Percentiles rank a stretch among this genome's conserved stretches.
Evolutionary conservation across 2,113 vertebrate species (phyloP).

Genomic region (Acanthochromis polyacanthus): DNA sequence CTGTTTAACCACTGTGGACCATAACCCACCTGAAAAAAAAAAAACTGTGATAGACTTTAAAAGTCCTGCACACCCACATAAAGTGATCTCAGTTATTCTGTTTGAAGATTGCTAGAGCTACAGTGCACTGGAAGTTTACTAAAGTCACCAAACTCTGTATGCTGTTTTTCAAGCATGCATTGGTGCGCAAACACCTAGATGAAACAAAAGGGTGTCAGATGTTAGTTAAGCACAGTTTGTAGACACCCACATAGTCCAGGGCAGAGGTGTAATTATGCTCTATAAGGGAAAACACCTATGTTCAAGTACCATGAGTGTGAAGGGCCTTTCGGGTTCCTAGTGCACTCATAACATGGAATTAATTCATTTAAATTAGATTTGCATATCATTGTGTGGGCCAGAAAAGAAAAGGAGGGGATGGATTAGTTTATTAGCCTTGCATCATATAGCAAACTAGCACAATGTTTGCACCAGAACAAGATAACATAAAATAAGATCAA

Average conservation of each 20-base stretch:
- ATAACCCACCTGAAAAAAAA: conserved; percentile 5
- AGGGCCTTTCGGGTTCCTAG: background rate
- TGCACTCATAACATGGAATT: conserved; percentile 7
- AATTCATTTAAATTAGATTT: conserved; percentile 1
- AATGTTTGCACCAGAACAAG: conserved; percentile 20
- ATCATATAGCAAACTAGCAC: conserved; percentile 7
- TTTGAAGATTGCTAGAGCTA: conserved; percentile 12
- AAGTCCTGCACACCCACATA: conserved; percentile 15
- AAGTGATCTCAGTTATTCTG: conserved; percentile 13
- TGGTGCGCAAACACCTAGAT: background rate
- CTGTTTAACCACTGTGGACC: conserved; percentile 1
- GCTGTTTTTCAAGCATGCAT: background rate
- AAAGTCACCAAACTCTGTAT: conserved; percentile 20
- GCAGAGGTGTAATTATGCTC: conserved; percentile 32
- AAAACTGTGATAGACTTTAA: conserved; percentile 8
- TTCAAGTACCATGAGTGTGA: conserved; percentile 2
- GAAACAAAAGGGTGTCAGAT: conserved; percentile 6
- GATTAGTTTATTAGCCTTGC: background rate
- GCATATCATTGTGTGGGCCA: background rate
- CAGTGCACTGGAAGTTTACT: conserved; percentile 13
- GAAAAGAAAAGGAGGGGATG: conserved; percentile 1
- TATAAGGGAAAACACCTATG: conserved; percentile 55
- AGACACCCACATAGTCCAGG: conserved; percentile 16
- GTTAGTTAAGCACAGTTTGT: conserved; percentile 16
- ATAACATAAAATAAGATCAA: background rate